phyloP scores from a whole-genome alignment of 2,888 invertebrate species.

The Andrena hattorfiana region DNA sequence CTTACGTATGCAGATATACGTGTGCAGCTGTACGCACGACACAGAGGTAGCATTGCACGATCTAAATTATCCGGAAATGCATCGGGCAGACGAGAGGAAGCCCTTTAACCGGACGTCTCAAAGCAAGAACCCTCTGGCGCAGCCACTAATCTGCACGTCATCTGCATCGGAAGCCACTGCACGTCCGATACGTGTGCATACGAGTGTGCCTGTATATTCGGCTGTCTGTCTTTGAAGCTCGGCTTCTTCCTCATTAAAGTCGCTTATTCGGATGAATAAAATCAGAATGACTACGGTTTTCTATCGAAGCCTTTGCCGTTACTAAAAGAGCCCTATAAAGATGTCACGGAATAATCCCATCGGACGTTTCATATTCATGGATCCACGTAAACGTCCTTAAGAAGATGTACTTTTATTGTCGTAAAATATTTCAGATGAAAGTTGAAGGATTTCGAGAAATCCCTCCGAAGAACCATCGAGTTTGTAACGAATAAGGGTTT shows the following conservation, averaged over 20 bases:
- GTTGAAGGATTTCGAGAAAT: too few relatives aligned
- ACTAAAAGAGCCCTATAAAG: not conserved
- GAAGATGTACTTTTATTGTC: too few relatives aligned
- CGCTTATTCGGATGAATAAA: not conserved
- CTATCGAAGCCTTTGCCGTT: not conserved
- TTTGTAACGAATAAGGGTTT: too few relatives aligned
- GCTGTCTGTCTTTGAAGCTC: slow-evolving; percentile 6
- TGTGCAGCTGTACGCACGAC: slow-evolving; percentile 17
- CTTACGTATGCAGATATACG: slow-evolving; percentile 48
- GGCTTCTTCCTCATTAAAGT: slow-evolving; percentile 9
- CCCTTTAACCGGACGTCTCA: slow-evolving; percentile 68
- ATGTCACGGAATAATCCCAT: not conserved
- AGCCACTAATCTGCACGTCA: slow-evolving; percentile 77
- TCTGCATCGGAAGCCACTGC: slow-evolving; percentile 70
- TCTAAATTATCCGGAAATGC: slow-evolving; percentile 76
- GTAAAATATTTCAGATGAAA: too few relatives aligned
- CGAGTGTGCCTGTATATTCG: not conserved
- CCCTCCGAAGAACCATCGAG: too few relatives aligned
- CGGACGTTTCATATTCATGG: too few relatives aligned
- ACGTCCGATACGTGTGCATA: slow-evolving; percentile 37
- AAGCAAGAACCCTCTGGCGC: slow-evolving; percentile 73
- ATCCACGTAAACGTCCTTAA: too few relatives aligned
- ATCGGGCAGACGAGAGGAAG: slow-evolving; percentile 54
- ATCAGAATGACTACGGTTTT: not conserved
- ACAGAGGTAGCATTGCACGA: slow-evolving; percentile 50